Percentiles rank a stretch among this genome's conserved stretches.
Evolutionary conservation across 1,140 invertebrate genomes (phyloP).

Genomic region (Elymnias hypermnestra): DNA sequence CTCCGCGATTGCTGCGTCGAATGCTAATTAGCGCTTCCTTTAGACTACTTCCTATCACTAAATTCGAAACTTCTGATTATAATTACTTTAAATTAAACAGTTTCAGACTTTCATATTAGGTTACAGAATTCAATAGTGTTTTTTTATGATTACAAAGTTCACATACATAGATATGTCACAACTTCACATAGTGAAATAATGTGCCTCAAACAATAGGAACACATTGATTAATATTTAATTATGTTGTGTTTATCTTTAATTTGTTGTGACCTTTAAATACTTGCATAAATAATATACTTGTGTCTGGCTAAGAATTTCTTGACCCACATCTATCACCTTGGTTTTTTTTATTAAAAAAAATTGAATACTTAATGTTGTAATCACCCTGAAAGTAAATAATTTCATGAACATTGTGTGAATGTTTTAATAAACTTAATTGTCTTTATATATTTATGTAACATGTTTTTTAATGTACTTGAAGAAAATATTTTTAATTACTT

Average conservation of each 20-base stretch:
- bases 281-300: slow-evolving; percentile 32
- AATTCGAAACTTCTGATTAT: no score
- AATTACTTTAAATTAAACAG: no score
- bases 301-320: slow-evolving; percentile 39
- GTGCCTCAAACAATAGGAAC: slow-evolving; percentile 2
- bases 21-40: slow-evolving; percentile 70
- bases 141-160: no score
- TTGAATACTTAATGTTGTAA: slow-evolving; percentile 1
- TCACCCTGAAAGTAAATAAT: background rate
- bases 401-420: no score
- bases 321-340: slow-evolving; percentile 44
- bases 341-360: slow-evolving; percentile 21
- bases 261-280: slow-evolving; percentile 31
- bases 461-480: no score
- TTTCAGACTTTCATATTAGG: no score
- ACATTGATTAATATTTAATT: slow-evolving; percentile 9
- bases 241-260: slow-evolving; percentile 3
- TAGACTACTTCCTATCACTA: slow-evolving; percentile 60
- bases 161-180: no score
- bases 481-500: no score
- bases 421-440: no score
- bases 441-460: no score
- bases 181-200: no score
- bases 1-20: slow-evolving; percentile 50
- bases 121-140: no score